phyloP scores from a whole-genome alignment of 2,888 invertebrate genomes.

The Tetragnatha montana region DNA sequence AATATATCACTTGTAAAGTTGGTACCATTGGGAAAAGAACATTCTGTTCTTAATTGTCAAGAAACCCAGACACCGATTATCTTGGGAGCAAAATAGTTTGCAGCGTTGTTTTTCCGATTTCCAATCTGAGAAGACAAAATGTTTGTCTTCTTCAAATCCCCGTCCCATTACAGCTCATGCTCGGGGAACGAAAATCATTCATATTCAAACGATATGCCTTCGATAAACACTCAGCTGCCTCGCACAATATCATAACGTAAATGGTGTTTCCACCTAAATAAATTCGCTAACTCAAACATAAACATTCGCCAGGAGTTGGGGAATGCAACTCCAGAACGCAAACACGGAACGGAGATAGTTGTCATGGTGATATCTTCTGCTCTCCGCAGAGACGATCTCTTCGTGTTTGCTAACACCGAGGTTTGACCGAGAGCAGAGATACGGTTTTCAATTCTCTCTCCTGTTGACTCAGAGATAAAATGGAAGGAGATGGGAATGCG shows the following conservation, averaged over 20 bases:
- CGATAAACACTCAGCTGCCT: not conserved
- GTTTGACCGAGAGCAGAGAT: not conserved
- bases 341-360: not conserved
- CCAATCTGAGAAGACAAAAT: not conserved
- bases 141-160: not conserved
- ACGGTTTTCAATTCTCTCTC: not conserved
- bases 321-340: not conserved
- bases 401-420: not conserved
- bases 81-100: not conserved
- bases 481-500: not conserved
- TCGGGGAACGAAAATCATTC: not conserved
- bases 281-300: conserved; percentile 1
- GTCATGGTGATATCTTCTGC: not conserved
- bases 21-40: too few relatives aligned
- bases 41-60: not conserved
- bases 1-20: too few relatives aligned
- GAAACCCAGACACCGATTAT: not conserved
- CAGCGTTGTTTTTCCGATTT: not conserved
- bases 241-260: not conserved
- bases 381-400: not conserved
- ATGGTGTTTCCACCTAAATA: not conserved
- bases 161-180: not conserved
- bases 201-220: not conserved
- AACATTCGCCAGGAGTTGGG: not conserved
- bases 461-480: not conserved